These are phyloP conservation scores for Aotus griseimembra DNA, from an alignment of 2,797 vertebrate species.

Conservation along the genomic window DNA sequence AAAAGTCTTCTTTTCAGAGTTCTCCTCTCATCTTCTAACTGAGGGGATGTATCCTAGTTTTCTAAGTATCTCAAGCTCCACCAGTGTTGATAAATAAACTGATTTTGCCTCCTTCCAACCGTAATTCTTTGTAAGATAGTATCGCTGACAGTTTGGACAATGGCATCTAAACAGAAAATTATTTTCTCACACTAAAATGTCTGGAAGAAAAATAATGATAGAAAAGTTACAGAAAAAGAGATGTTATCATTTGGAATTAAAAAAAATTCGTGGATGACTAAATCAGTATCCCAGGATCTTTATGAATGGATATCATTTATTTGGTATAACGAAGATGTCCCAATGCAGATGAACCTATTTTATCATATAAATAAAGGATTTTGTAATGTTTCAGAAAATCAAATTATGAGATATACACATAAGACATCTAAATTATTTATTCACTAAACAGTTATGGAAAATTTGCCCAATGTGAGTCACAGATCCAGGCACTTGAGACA, in stretches of 20 bases:
- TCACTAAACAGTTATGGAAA: neutral
- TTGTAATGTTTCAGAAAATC: conserved; percentile 8
- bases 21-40: neutral
- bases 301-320: neutral
- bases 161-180: conserved; percentile 34
- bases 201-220: conserved; percentile 5
- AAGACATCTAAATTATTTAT: neutral
- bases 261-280: neutral
- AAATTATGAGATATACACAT: neutral
- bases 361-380: neutral
- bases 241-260: neutral
- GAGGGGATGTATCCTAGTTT: neutral
- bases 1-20: neutral
- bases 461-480: neutral
- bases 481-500: neutral
- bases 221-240: conserved; percentile 3
- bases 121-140: conserved; percentile 22
- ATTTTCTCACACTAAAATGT: conserved; percentile 42
- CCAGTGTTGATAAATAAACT: conserved; percentile 7
- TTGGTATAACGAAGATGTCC: neutral
- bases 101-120: neutral
- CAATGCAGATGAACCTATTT: neutral
- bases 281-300: conserved; percentile 1
- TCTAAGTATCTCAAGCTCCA: neutral
- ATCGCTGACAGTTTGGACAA: conserved; percentile 35